Base-by-base conservation (phyloP, 2,113 vertebrate species). In the Ophthalmolycus amberensis region DNA sequence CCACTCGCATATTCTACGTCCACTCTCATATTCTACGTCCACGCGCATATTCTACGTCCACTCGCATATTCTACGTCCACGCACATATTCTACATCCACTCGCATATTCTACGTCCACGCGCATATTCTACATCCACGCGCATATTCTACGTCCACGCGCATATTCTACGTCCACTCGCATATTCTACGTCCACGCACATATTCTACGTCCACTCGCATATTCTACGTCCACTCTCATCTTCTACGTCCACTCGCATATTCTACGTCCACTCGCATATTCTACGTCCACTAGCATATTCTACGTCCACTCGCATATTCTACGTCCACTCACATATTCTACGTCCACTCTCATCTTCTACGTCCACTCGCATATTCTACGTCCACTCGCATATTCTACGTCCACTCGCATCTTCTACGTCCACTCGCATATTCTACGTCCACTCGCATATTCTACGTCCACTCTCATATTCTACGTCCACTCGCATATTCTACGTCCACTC, bases 231-330 rank as follows among this genome's bases (percentile, higher is more conserved):
- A 68, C 92, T 93, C 96, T 98, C 97, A 5, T 98, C 98, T 96
- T 99, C 98, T 25, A 25, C 25, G 34, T 9, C 9, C 38, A 68
- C 92, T 93, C 96, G 98, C 97, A 5, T 98, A 99, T 96, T 99
- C 98, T 25, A 25, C 25, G 34, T 40, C 9, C 38, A 68, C 92
- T 93, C 96, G 98, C 97, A 5, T 98, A 99, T 96, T 99, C 98
- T 25, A 25, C 25, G 25, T 25, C 25, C 25, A 25, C 25, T 25
- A 1, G 1, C 25, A 25, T 25, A 1, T 25, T 25, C 25, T 25
- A 25, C 25, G 34, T 40, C 9, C 38, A 68, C 92, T 93, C 96
- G 98, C 97, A 5, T 98, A 99, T 96, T 99, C 98, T 25, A 25
- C 25, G 34, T 40, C 9, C 38, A 68, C 92, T 93, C 96, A 98